These are phyloP conservation scores for Watsonalla cultraria DNA, from an alignment of 2,888 invertebrate species.

Conservation along the genomic window DNA sequence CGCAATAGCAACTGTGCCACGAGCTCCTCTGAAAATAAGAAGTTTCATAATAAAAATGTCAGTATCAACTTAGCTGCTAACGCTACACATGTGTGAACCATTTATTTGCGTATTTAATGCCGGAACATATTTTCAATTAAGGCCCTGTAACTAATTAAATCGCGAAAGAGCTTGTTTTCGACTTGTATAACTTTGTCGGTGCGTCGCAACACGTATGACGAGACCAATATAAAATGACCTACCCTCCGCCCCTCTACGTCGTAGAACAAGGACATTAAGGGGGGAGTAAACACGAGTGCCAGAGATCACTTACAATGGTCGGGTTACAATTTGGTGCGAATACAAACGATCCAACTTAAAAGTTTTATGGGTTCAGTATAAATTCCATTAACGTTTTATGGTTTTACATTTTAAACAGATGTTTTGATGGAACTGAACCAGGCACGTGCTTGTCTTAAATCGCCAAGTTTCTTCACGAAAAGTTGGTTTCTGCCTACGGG, in stretches of 20 bases:
- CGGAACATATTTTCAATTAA: constrained; percentile 65
- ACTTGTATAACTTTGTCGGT: constrained; percentile 49
- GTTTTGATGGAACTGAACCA: constrained; percentile 31
- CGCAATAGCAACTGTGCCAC: too few relatives aligned
- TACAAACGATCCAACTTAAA: constrained; percentile 70
- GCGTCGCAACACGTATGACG: constrained; percentile 43
- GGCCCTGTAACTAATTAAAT: constrained; percentile 59
- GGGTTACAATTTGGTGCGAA: constrained; percentile 48
- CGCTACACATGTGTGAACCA: constrained; percentile 39
- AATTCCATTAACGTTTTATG: constrained; percentile 68
- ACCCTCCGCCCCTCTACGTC: constrained; percentile 11
- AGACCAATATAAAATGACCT: constrained; percentile 36
- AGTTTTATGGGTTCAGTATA: constrained; percentile 69
- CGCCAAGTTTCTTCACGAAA: neutral
- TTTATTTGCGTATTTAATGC: constrained; percentile 56
- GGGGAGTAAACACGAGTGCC: constrained; percentile 17
- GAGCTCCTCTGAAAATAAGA: too few relatives aligned
- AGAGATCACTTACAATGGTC: constrained; percentile 36
- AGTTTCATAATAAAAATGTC: neutral
- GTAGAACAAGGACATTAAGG: constrained; percentile 6
- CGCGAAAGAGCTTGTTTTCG: constrained; percentile 56
- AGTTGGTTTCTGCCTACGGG: constrained; percentile 8
- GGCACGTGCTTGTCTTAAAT: neutral
- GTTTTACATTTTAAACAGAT: constrained; percentile 67
- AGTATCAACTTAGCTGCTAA: constrained; percentile 15